A percentile compares a stretch with the other conserved stretches of the same genome.
Conservation (phyloP, 2,888 invertebrate genomes). For the Pristionchus exspectatus region DNA sequence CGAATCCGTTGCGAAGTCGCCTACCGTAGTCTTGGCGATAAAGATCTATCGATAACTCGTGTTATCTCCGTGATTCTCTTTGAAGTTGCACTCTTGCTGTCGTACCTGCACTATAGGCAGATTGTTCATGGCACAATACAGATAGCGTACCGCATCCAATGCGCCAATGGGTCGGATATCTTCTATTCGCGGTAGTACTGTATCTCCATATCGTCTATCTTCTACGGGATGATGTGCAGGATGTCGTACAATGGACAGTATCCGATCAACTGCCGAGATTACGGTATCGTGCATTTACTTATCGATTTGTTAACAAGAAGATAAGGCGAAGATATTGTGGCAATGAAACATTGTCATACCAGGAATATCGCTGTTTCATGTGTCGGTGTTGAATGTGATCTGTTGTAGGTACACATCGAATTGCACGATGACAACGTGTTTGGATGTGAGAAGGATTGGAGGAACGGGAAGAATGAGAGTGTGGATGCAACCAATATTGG, state of each 20-base stretch:
- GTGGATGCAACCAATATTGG: constrained; percentile 37
- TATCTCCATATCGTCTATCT: constrained; percentile 24
- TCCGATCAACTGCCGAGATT: constrained; percentile 20
- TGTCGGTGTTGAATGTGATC: background rate
- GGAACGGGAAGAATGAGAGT: constrained; percentile 16
- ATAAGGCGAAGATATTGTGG: no score
- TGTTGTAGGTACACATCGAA: constrained; percentile 42
- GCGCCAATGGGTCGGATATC: constrained; percentile 32
- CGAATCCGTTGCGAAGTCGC: constrained; percentile 23
- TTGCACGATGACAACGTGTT: constrained; percentile 50
- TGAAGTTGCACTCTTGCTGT: constrained; percentile 33
- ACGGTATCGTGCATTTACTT: background rate
- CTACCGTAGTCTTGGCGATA: constrained; percentile 51
- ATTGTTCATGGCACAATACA: no score
- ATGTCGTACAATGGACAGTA: constrained; percentile 12
- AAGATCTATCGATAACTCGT: constrained; percentile 42
- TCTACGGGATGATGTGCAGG: constrained; percentile 34
- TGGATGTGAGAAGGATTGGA: constrained; percentile 22
- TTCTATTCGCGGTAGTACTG: constrained; percentile 37
- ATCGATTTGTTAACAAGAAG: background rate
- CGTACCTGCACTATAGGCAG: constrained; percentile 23
- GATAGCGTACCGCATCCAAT: background rate
- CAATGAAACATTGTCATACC: no score
- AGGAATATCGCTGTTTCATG: no score
- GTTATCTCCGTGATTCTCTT: background rate